These are phyloP conservation scores for Pionites leucogaster DNA, from an alignment of 2,113 vertebrate species.

Conservation along the genomic window DNA sequence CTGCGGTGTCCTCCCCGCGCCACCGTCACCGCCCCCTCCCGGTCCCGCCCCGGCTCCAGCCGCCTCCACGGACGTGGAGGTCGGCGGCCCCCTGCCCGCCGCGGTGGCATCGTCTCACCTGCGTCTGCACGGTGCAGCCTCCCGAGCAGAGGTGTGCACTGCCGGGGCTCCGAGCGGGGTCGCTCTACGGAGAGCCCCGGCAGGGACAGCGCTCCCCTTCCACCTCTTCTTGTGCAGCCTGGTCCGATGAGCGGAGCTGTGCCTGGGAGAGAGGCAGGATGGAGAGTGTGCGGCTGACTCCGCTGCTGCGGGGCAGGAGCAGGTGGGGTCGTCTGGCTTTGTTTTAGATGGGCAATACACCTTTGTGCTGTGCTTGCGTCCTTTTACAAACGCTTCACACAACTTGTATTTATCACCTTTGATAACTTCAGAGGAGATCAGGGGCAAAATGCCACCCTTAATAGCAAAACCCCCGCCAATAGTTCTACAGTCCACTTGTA, in stretches of 20 bases:
- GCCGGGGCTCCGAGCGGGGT: not conserved
- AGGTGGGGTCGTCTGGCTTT: fast-evolving
- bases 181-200: fast-evolving
- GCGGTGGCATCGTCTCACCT: not conserved
- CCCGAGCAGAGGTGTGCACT: fast-evolving
- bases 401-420: not conserved
- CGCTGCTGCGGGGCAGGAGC: fast-evolving
- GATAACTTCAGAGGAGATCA: not conserved
- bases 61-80: not conserved
- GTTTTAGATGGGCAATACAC: fast-evolving
- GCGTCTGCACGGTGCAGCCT: not conserved
- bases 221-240: fast-evolving
- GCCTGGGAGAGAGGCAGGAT: not conserved
- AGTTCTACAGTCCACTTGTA: not conserved
- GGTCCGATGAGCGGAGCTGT: fast-evolving
- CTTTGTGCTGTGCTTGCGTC: not conserved
- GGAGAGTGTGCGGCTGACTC: fast-evolving
- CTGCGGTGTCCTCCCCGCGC: not conserved
- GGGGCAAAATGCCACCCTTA: not conserved
- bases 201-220: fast-evolving
- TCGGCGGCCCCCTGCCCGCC: too few relatives aligned
- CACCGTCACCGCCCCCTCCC: not conserved
- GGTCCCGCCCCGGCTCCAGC: not conserved
- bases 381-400: fast-evolving
- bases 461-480: not conserved